Conservation (phyloP, 2,113 vertebrate genomes). For the Proteles cristata region DNA sequence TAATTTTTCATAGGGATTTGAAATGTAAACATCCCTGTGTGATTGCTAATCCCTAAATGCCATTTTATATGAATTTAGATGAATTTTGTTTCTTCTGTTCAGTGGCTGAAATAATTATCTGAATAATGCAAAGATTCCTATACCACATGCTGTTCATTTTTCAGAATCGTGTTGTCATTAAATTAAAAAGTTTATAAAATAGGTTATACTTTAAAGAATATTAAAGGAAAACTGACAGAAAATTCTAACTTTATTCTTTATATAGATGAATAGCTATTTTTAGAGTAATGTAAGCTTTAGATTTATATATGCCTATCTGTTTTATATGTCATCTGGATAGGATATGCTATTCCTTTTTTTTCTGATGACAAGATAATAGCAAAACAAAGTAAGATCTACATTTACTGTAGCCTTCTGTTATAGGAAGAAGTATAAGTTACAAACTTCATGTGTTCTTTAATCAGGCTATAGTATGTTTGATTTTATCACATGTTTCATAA, state of each 20-base stretch:
- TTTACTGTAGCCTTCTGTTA: not conserved
- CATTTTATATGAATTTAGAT: not conserved
- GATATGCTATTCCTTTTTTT: not conserved
- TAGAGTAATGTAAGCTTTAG: not conserved
- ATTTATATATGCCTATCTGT: not conserved
- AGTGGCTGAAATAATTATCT: constrained; percentile 32
- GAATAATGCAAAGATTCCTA: not conserved
- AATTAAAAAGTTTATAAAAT: not conserved
- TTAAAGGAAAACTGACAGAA: not conserved
- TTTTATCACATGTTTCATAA: not conserved
- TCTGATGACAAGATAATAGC: not conserved
- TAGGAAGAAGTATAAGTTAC: not conserved
- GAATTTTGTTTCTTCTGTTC: not conserved
- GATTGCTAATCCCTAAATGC: not conserved
- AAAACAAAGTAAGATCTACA: not conserved
- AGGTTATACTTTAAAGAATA: not conserved
- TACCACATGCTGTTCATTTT: not conserved
- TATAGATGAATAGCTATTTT: not conserved
- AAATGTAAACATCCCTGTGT: constrained; percentile 10
- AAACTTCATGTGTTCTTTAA: not conserved
- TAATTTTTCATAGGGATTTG: not conserved
- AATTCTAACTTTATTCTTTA: not conserved
- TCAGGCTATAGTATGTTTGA: not conserved
- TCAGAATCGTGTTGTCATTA: not conserved
- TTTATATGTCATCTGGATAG: not conserved